phyloP scores from a whole-genome alignment of 2,797 vertebrate species.

The Tapera naevia region DNA sequence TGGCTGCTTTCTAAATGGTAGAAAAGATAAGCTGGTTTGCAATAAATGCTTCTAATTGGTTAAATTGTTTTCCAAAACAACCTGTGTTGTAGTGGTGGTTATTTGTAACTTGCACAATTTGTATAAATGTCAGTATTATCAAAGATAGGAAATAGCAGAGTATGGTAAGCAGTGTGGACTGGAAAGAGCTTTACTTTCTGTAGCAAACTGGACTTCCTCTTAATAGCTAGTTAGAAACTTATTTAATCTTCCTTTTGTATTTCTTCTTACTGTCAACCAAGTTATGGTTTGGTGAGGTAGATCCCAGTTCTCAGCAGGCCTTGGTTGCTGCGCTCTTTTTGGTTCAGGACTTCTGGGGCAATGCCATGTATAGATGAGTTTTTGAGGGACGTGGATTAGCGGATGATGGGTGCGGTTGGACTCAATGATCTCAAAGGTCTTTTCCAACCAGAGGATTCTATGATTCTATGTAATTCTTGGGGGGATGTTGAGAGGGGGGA shows the following conservation, averaged over 20 bases:
- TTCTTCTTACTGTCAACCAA: neutral
- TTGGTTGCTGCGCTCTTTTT: neutral
- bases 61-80: neutral
- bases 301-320: neutral
- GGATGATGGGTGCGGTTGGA: no score
- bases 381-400: no score
- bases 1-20: neutral
- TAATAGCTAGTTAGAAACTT: neutral
- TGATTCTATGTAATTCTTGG: neutral
- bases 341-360: neutral
- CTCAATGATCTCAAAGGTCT: no score
- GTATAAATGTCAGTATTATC: neutral
- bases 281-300: neutral
- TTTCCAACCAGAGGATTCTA: no score
- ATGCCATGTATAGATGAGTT: no score
- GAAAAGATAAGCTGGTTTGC: conserved; percentile 28
- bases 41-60: conserved; percentile 38
- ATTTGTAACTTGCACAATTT: neutral
- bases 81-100: neutral
- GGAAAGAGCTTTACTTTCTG: neutral
- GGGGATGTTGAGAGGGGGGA: neutral
- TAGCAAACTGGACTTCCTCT: neutral
- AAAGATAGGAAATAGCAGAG: neutral
- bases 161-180: neutral
- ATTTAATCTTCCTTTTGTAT: fast-evolving